Evolutionary conservation across 2,888 invertebrate species (phyloP).

Genomic region (Tetrapedia diversipes): DNA sequence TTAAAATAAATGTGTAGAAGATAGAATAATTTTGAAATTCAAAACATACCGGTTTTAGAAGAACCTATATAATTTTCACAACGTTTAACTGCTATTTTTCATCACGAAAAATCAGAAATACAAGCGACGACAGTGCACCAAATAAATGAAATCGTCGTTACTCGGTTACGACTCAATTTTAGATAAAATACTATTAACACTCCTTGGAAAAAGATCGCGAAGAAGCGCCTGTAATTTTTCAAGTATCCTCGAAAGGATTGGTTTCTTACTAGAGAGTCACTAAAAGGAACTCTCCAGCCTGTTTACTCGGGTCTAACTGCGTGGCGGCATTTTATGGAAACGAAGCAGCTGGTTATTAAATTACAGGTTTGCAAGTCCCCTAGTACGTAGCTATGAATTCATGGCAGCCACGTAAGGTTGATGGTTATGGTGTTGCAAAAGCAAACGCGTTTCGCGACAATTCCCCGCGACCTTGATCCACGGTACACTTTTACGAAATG

Average conservation of each 20-base stretch:
- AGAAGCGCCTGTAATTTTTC: not conserved
- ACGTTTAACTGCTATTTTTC: no score
- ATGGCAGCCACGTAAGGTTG: conserved; percentile 9
- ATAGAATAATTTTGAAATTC: not conserved
- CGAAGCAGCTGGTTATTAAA: conserved; percentile 37
- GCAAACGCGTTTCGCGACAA: conserved; percentile 33
- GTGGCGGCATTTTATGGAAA: conserved; percentile 23
- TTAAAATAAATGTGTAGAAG: no score
- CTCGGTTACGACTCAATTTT: not conserved
- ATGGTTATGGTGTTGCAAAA: conserved; percentile 19
- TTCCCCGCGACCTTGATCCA: not conserved
- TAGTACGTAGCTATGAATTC: conserved; percentile 12
- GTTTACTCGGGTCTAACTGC: conserved; percentile 25
- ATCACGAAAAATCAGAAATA: no score
- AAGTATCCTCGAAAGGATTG: conserved; percentile 3
- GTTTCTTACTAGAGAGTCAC: not conserved
- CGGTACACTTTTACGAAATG: not conserved
- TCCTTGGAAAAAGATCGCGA: not conserved
- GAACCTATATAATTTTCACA: not conserved
- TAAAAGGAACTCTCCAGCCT: conserved; percentile 4
- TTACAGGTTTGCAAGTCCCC: conserved; percentile 25
- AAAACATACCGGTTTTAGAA: not conserved
- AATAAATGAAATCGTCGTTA: not conserved
- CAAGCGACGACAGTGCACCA: no score
- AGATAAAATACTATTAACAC: not conserved